phyloP scores from a whole-genome alignment of 1,140 invertebrate species.

The Trichoplusia ni region DNA sequence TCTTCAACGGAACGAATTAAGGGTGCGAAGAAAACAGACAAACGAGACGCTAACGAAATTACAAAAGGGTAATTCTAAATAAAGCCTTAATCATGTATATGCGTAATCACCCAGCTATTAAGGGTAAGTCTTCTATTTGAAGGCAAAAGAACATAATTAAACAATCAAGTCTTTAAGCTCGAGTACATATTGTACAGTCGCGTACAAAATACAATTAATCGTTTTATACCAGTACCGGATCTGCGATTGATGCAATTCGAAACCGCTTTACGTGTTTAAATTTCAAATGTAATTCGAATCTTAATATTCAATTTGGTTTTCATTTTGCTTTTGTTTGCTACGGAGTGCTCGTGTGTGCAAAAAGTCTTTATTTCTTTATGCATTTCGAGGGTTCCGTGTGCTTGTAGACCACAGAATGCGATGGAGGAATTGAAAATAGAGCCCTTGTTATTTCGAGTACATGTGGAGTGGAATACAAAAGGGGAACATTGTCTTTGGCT shows the following conservation, averaged over 20 bases:
- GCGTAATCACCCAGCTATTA: no score
- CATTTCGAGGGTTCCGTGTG: conserved; percentile 56
- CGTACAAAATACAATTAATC: neutral
- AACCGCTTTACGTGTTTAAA: conserved; percentile 29
- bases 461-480: conserved; percentile 67
- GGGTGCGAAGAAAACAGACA: no score
- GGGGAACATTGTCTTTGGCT: conserved; percentile 62
- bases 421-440: conserved; percentile 75
- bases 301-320: conserved; percentile 41
- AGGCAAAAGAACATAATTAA: no score
- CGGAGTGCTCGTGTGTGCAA: conserved; percentile 49
- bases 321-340: conserved; percentile 37
- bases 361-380: conserved; percentile 55
- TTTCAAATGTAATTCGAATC: conserved; percentile 37
- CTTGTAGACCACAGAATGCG: conserved; percentile 62
- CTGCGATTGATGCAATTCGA: conserved; percentile 26
- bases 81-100: no score
- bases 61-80: no score
- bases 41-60: no score
- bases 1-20: no score
- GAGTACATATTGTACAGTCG: neutral
- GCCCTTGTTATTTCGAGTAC: conserved; percentile 74
- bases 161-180: neutral
- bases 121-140: no score
- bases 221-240: neutral